These are phyloP conservation scores for Yponomeuta plumbellus DNA, from an alignment of 2,888 invertebrate genomes.

Conservation along the genomic window DNA sequence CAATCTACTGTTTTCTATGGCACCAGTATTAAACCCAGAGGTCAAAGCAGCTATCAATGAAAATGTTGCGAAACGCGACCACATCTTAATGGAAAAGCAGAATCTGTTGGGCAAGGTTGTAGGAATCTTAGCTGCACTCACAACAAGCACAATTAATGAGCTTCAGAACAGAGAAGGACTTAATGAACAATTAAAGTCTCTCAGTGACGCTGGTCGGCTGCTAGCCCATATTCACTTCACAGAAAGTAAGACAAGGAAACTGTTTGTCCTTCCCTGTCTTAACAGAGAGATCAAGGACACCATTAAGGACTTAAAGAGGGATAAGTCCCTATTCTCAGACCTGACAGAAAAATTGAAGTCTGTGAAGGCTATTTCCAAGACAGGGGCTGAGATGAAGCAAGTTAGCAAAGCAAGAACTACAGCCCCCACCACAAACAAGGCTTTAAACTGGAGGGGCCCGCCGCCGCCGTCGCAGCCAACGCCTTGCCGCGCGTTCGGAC, in stretches of 20 bases:
- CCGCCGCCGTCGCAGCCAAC: not conserved
- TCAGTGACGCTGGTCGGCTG: no score
- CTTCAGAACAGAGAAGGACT: no score
- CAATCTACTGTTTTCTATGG: not conserved
- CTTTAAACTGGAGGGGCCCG: conserved; percentile 11
- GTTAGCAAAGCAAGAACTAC: not conserved
- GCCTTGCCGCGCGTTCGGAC: not conserved
- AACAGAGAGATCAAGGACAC: no score
- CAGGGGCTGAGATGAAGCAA: not conserved
- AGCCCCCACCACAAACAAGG: not conserved
- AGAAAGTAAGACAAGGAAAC: no score
- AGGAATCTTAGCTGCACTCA: not conserved
- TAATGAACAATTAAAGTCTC: no score
- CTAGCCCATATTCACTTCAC: no score
- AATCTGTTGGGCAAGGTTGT: not conserved
- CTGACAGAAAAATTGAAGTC: no score
- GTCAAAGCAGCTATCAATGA: not conserved
- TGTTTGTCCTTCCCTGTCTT: no score
- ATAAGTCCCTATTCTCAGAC: not conserved
- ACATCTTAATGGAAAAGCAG: not conserved
- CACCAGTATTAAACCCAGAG: not conserved
- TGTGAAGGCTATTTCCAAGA: not conserved
- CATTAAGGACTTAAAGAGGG: not conserved
- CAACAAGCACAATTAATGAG: no score
- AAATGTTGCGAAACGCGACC: not conserved